Evolutionary conservation across 2,113 vertebrate genomes (phyloP), one percentile per base, ranked within the genome.

Genomic region (Forbesichthys papilliferus): DNA sequence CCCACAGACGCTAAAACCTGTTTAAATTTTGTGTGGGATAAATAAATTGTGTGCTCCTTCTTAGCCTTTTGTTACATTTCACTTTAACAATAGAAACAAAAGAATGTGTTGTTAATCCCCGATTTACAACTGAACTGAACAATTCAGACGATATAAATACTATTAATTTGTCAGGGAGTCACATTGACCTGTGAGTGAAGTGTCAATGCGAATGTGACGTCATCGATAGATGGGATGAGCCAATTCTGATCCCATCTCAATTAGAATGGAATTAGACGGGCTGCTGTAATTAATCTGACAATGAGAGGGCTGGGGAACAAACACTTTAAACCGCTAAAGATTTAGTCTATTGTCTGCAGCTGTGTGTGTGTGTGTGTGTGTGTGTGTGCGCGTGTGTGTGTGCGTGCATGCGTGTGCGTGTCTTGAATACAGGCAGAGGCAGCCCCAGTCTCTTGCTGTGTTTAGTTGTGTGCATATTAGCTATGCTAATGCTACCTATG

Each of bases 221-320:
- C 48, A 68, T 20, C 66, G 71, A 79, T 27, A 79, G 81, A 61
- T 74, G 61, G 81, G 75, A 79, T 61, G 18, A 71, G 70, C 69
- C 73, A 42, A 66, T 34, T 67, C 72, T 88, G 88, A 90, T 89
- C 86, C 80, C 73, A 68, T 85, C 74, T 83, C 75, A 70, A 79
- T 84, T 73, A 83, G 73, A 74, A 84, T 70, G 74, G 49, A 58
- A 54, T 56, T 64, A 84, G 79, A 60, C 80, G 68, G 42, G 66
- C 65, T 55, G 33, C 55, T 64, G 64, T 79, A 82, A 79, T 84
- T 76, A 79, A 78, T 82, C 72, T 73, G 68, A 88, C 81, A 87
- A 88, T 73, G 33, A 73, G 76, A 60, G 64, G 71, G 72, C 75
- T 9, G 61, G 49, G 71, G 71, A 69, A 75, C 81, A 87, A 87